Conservation (phyloP, 1,140 invertebrate genomes). For the Bicyclus anynana region DNA sequence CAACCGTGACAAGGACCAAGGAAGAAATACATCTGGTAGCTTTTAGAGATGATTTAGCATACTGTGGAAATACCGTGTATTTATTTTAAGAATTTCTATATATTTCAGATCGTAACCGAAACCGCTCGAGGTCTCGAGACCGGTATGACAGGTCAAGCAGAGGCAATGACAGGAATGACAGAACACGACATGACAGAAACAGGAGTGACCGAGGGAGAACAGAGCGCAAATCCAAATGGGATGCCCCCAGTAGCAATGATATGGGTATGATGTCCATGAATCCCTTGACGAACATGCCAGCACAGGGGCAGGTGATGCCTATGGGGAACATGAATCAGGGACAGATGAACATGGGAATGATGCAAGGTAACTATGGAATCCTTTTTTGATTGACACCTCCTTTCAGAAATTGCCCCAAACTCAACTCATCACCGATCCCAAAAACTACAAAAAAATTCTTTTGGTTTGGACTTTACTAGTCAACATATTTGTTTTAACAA, state of each 20-base stretch:
- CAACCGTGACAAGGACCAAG: background rate
- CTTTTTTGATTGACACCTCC: background rate
- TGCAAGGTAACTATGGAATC: conserved; percentile 27
- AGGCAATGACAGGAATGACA: conserved; percentile 12
- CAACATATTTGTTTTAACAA: too few species aligned
- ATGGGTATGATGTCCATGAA: background rate
- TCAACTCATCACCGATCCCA: too few species aligned
- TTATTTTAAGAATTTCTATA: too few species aligned
- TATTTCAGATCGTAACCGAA: conserved; percentile 6
- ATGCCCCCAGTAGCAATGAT: background rate
- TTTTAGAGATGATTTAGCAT: too few species aligned
- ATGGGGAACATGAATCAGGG: background rate
- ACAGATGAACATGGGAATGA: conserved; percentile 29
- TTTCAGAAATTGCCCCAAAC: too few species aligned
- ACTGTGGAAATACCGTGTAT: too few species aligned
- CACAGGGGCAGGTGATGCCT: background rate
- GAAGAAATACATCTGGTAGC: background rate
- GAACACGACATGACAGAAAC: conserved; percentile 28
- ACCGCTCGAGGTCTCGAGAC: conserved; percentile 32
- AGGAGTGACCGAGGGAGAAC: conserved; percentile 24
- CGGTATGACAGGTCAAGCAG: conserved; percentile 22
- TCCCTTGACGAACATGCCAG: background rate
- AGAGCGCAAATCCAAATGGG: conserved; percentile 23
- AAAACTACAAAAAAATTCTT: too few species aligned
- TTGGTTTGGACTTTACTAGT: too few species aligned